Evolutionary conservation across 2,888 invertebrate species (phyloP).

Genomic region (Vesta saturnalis): DNA sequence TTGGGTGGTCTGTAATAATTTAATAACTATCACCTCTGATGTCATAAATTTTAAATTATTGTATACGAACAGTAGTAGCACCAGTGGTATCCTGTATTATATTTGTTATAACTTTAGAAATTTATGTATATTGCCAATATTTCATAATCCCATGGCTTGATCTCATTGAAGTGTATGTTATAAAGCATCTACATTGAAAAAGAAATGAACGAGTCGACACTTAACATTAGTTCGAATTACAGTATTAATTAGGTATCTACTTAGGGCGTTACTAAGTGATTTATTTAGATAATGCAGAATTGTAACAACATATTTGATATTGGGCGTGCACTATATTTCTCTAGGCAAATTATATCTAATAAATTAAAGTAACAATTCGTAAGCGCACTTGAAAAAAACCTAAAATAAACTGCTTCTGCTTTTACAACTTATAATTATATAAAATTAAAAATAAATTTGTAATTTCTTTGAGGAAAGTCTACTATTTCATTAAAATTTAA

Average conservation of each 20-base stretch:
- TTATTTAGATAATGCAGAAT: constrained; percentile 21
- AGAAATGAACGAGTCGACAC: constrained; percentile 20
- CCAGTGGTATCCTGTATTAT: constrained; percentile 34
- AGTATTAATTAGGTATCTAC: constrained; percentile 24
- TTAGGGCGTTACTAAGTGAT: constrained; percentile 18
- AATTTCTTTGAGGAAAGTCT: background rate
- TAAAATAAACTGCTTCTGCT: background rate
- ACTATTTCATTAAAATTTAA: constrained; percentile 15
- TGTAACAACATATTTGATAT: constrained; percentile 20
- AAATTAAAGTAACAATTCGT: constrained; percentile 17
- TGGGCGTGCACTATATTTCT: constrained; percentile 22
- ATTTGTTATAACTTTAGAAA: no score
- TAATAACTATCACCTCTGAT: constrained; percentile 38
- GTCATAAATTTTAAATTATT: constrained; percentile 37
- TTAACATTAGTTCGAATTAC: constrained; percentile 20
- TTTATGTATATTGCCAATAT: no score
- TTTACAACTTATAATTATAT: background rate
- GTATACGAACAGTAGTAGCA: constrained; percentile 35
- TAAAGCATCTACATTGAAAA: no score
- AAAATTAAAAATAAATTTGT: background rate
- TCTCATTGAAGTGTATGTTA: no score
- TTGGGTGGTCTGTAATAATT: constrained; percentile 40
- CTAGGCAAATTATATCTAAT: constrained; percentile 12
- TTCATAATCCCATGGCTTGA: no score
- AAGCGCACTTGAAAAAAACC: no score